Evolutionary conservation across 2,113 vertebrate genomes (phyloP), one percentile per base, ranked within the genome.

Genomic region (Ptilorrhoa leucosticta): DNA sequence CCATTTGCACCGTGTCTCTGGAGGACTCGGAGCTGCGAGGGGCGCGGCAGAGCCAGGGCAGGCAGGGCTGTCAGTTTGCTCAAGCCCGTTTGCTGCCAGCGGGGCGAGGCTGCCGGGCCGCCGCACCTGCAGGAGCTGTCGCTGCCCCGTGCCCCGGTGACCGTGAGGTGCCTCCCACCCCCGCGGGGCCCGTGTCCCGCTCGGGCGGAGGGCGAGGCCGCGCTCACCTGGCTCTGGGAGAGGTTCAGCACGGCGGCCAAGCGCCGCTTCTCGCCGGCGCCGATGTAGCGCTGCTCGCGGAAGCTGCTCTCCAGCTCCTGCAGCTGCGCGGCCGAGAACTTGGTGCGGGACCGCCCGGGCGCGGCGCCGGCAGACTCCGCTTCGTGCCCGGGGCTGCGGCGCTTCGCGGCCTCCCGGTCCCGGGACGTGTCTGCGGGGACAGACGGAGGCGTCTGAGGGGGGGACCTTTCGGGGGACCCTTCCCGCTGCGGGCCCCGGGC

Each of bases 261-360:
- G 68, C 98, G 98, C 66, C 95, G 89, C 75, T 98, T 98, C 94
- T 98, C 98, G 2, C 97, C 97, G 9, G 98, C 96, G 8, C 98
- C 98, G 93, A 98, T 93, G 88, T 99, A 98, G 64, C 98, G 98
- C 93, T 98, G 98, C 71, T 98, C 97, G 70, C 50, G 96, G 91
- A 99, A 99, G 87, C 98, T 98, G 61, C 98, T 98, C 65, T 99
- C 98, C 83, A 99, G 97, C 57, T 98, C 98, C 91, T 87, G 94
- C 83, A 99, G 98, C 96, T 99, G 99, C 33, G 96, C 97, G 0
- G 97, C 83, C 3, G 98, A 98, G 94, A 99, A 99, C 92, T 98
- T 98, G 15, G 98, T 98, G 89, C 98, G 97, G 66, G 97, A 50
- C 1, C 98, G 92, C 15, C 98, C 98, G 58, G 94, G 91, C 1